Evolutionary conservation across 1,140 invertebrate species (phyloP).

Genomic region (Leucophenga varia): DNA sequence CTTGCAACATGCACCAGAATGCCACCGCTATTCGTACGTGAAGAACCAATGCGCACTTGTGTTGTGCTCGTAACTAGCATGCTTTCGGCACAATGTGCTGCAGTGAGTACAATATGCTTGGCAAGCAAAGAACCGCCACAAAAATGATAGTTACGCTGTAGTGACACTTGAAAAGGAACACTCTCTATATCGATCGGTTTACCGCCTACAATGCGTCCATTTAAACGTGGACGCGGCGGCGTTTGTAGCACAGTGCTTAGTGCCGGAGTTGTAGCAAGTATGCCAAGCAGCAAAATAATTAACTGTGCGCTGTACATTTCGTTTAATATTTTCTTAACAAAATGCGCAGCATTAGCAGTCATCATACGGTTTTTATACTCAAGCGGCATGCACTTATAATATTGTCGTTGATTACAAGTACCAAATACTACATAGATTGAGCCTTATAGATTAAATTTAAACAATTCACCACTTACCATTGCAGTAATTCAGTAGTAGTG

Average conservation of each 20-base stretch:
- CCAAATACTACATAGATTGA: no score
- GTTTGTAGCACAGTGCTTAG: not conserved
- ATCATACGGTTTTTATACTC: not conserved
- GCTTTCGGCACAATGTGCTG: slow-evolving; percentile 60
- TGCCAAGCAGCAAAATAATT: not conserved
- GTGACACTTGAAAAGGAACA: slow-evolving; percentile 57
- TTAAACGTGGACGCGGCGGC: slow-evolving; percentile 20
- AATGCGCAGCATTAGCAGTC: not conserved
- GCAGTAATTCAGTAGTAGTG: no score
- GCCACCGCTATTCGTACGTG: slow-evolving; percentile 31
- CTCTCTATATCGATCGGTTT: slow-evolving; percentile 40
- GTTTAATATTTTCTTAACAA: not conserved
- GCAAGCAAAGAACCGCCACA: slow-evolving; percentile 72
- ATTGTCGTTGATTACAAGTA: not conserved
- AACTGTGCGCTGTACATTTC: not conserved
- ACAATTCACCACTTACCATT: no score
- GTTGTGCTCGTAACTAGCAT: slow-evolving; percentile 5
- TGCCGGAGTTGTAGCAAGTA: not conserved
- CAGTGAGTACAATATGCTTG: slow-evolving; percentile 57
- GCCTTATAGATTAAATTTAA: no score
- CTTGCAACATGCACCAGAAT: slow-evolving; percentile 29
- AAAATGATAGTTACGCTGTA: slow-evolving; percentile 48
- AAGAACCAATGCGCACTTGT: slow-evolving; percentile 39
- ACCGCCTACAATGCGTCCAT: slow-evolving; percentile 57
- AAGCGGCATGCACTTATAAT: not conserved